Percentiles rank a stretch among this genome's conserved stretches.
Conservation (phyloP, 1,140 invertebrate genomes). For the Philotrypesis tridentata region DNA sequence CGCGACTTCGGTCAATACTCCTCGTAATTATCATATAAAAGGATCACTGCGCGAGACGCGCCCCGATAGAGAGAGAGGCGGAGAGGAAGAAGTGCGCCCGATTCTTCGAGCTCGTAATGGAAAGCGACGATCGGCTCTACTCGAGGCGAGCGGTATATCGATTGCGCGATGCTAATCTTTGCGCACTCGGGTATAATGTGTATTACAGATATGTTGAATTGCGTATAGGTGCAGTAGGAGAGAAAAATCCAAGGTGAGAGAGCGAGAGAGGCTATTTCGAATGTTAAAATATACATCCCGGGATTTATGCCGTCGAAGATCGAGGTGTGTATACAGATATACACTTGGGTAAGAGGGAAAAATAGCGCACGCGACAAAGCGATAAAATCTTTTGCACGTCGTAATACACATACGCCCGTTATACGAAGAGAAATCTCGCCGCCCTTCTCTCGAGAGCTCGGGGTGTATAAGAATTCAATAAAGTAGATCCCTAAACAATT, state of each 20-base stretch:
- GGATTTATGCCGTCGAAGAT: neutral
- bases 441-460: too few species aligned
- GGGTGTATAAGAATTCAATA: neutral
- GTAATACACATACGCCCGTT: neutral
- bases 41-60: constrained; percentile 54
- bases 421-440: too few species aligned
- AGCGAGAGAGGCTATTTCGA: too few species aligned
- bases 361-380: neutral
- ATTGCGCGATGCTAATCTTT: constrained; percentile 41
- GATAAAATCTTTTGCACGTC: neutral
- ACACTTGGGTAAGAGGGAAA: neutral
- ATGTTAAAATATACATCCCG: neutral
- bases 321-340: too few species aligned
- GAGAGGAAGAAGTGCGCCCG: constrained; percentile 23
- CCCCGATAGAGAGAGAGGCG: too few species aligned
- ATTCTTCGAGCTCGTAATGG: constrained; percentile 9
- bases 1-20: constrained; percentile 48
- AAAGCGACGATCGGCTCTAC: too few species aligned
- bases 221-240: too few species aligned
- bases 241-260: too few species aligned
- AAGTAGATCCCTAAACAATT: too few species aligned
- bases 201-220: too few species aligned
- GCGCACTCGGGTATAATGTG: constrained; percentile 25
- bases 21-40: constrained; percentile 70
- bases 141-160: constrained; percentile 38